Percentiles rank a stretch among this genome's conserved stretches.
Conservation (phyloP, 2,113 vertebrate genomes). For the Petroica traversi region DNA sequence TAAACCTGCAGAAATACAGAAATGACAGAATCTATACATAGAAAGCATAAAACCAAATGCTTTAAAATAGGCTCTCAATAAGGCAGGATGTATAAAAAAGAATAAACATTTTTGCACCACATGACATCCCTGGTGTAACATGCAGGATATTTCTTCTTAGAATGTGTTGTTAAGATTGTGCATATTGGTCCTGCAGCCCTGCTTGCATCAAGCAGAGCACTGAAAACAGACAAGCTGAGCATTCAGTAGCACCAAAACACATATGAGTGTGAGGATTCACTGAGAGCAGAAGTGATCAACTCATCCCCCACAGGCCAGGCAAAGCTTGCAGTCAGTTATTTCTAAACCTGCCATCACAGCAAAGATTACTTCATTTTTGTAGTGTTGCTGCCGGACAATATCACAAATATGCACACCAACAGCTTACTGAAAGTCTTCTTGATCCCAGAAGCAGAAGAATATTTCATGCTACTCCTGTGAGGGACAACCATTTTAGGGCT, state of each 20-base stretch:
- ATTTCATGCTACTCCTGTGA: not conserved
- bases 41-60: not conserved
- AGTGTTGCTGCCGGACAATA: not conserved
- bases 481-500: not conserved
- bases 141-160: not conserved
- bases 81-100: not conserved
- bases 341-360: not conserved
- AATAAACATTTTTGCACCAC: not conserved
- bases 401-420: not conserved
- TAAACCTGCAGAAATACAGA: slow-evolving; percentile 57
- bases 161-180: not conserved
- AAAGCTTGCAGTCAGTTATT: not conserved
- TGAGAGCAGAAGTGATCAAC: not conserved
- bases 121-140: not conserved
- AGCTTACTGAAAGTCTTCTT: not conserved
- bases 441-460: not conserved
- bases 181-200: not conserved
- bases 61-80: not conserved
- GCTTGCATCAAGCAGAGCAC: not conserved
- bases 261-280: not conserved
- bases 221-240: not conserved
- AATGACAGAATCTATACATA: slow-evolving; percentile 50
- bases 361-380: not conserved
- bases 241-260: not conserved
- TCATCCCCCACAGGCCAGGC: too few species aligned